Conservation (phyloP, 1,140 invertebrate genomes). For the Panulirus ornatus region DNA sequence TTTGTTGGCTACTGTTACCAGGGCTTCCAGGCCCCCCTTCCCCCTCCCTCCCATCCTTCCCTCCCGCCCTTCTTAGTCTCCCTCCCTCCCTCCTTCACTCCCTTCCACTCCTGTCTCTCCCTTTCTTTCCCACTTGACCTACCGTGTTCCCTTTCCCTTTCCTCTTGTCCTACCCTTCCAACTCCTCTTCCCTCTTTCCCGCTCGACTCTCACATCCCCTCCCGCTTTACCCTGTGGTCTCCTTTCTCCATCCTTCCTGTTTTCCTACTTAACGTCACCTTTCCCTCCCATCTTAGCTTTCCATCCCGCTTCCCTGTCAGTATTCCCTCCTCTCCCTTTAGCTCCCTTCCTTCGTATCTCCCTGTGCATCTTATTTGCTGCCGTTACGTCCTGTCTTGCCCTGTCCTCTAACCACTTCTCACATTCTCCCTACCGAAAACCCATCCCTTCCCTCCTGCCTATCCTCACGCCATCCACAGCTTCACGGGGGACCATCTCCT, state of each 20-base stretch:
- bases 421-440: too few relatives aligned
- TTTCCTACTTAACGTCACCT: background rate
- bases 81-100: constrained; percentile 10
- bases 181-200: too few relatives aligned
- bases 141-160: constrained; percentile 32
- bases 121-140: background rate
- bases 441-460: background rate
- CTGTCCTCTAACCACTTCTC: too few relatives aligned
- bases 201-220: too few relatives aligned
- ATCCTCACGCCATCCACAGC: background rate
- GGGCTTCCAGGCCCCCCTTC: constrained; percentile 17
- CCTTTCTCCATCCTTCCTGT: background rate
- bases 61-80: constrained; percentile 31
- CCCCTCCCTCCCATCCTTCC: background rate
- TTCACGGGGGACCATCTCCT: too few relatives aligned
- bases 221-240: background rate
- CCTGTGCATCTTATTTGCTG: background rate
- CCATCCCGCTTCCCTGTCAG: background rate
- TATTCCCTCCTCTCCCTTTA: background rate
- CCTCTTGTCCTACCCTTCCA: background rate
- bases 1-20: constrained; percentile 62
- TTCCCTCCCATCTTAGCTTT: background rate
- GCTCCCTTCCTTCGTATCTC: background rate
- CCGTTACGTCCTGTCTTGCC: too few relatives aligned
- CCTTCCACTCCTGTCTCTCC: background rate